Percentiles rank a stretch among this genome's conserved stretches.
Evolutionary conservation across 2,113 vertebrate species (phyloP).

Genomic region (Hippocampus guttulatus): DNA sequence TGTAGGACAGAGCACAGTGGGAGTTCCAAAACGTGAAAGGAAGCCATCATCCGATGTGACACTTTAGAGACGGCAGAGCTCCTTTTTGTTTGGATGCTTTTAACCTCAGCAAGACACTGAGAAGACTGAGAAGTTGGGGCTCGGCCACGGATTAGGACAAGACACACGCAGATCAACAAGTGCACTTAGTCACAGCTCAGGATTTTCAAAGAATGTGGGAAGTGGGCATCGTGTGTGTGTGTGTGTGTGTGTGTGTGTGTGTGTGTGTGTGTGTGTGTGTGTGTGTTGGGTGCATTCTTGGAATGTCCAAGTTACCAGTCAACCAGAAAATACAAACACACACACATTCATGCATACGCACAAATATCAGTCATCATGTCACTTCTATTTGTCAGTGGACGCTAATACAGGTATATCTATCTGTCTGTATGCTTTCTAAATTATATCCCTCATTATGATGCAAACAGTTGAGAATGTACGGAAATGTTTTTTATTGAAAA

Average conservation of each 20-base stretch:
- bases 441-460: conserved; percentile 11
- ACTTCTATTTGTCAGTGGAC: conserved; percentile 51
- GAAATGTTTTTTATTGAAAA: background rate
- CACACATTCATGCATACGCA: conserved; percentile 8
- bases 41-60: background rate
- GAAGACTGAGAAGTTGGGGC: background rate
- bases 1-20: background rate
- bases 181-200: conserved; percentile 74
- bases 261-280: no score
- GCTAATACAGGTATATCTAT: conserved; percentile 17
- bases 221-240: background rate
- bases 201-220: conserved; percentile 71
- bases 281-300: no score
- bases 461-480: background rate
- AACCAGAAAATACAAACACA: background rate
- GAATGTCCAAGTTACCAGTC: no score
- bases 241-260: no score
- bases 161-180: conserved; percentile 74
- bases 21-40: conserved; percentile 12
- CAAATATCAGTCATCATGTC: conserved; percentile 53
- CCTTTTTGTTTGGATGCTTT: conserved; percentile 6
- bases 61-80: background rate
- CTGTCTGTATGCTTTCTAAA: conserved; percentile 12
- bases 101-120: background rate
- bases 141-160: conserved; percentile 29